These are phyloP conservation scores for Rhinolophus sinicus DNA, from an alignment of 2,113 vertebrate species.

Conservation along the genomic window DNA sequence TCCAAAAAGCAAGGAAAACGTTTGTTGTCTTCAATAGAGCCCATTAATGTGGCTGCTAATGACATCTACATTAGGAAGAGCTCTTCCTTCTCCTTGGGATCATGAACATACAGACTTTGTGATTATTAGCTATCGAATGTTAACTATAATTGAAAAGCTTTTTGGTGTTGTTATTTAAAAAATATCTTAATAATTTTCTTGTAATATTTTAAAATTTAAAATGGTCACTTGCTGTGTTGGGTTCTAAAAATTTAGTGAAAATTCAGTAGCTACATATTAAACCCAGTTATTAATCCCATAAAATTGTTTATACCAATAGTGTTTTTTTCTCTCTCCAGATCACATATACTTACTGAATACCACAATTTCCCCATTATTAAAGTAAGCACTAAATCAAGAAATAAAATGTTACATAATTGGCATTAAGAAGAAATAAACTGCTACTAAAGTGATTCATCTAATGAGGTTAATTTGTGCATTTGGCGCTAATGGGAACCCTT, in stretches of 20 bases:
- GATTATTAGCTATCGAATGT: background rate
- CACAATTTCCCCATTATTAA: background rate
- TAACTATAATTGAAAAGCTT: background rate
- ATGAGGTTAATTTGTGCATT: background rate
- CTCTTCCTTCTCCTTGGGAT: background rate
- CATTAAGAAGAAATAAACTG: background rate
- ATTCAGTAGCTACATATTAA: background rate
- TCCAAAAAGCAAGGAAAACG: background rate
- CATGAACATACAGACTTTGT: background rate
- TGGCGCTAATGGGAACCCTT: background rate
- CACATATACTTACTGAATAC: background rate
- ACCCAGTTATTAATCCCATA: background rate
- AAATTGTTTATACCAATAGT: background rate
- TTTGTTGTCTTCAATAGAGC: background rate
- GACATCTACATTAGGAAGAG: background rate
- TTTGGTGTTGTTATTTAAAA: background rate
- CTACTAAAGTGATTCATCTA: background rate
- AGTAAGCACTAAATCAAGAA: background rate
- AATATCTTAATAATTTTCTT: background rate
- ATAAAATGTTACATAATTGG: background rate
- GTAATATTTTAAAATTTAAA: background rate
- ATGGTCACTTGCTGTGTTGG: background rate
- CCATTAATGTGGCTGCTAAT: background rate
- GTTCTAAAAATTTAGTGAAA: slow-evolving; percentile 15
- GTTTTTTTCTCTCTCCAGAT: background rate